Evolutionary conservation across 2,888 invertebrate genomes (phyloP).

Genomic region (Lasioglossum lativentre): DNA sequence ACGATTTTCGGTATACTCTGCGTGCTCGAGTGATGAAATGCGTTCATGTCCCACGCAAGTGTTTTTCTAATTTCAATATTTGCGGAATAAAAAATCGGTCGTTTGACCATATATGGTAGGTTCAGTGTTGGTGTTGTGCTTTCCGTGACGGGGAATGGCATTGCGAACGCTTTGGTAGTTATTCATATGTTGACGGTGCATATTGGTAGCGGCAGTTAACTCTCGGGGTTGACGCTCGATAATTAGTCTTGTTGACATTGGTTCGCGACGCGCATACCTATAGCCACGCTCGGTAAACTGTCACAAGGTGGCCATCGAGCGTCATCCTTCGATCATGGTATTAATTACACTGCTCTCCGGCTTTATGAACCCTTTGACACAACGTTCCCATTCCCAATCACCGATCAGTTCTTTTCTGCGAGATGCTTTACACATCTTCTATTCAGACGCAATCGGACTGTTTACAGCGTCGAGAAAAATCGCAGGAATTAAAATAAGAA

Average conservation of each 20-base stretch:
- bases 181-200: slow-evolving; percentile 46
- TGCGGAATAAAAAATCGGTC: background rate
- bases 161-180: slow-evolving; percentile 30
- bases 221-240: slow-evolving; percentile 72
- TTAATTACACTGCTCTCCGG: slow-evolving; percentile 73
- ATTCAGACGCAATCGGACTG: no score
- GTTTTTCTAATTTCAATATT: background rate
- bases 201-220: slow-evolving; percentile 33
- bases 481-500: background rate
- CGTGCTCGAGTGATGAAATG: background rate
- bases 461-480: background rate
- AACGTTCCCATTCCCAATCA: slow-evolving; percentile 3
- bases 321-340: slow-evolving; percentile 73
- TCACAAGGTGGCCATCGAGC: slow-evolving; percentile 50
- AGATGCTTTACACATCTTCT: background rate
- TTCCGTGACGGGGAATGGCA: background rate
- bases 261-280: slow-evolving; percentile 33
- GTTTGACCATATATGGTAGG: background rate
- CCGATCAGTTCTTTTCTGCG: slow-evolving; percentile 35
- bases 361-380: slow-evolving; percentile 41
- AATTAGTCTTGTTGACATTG: slow-evolving; percentile 75
- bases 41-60: no score
- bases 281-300: slow-evolving; percentile 37
- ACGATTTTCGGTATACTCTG: background rate
- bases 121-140: background rate